phyloP scores from a whole-genome alignment of 1,140 invertebrate genomes.

The Wasmannia auropunctata region DNA sequence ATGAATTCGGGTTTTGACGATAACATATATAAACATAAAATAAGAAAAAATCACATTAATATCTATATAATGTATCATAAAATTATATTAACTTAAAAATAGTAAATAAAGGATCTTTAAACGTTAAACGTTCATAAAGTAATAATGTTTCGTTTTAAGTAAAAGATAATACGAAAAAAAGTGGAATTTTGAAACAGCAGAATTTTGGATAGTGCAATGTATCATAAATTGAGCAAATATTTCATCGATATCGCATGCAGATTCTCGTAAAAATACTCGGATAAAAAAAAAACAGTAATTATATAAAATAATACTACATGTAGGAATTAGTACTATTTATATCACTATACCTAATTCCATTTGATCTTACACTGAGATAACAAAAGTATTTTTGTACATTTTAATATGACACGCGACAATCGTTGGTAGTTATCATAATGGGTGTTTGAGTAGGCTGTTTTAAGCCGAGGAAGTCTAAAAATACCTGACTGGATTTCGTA shows the following conservation, averaged over 20 bases:
- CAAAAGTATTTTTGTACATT: slow-evolving; percentile 1
- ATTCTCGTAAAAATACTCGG: neutral
- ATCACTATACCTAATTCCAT: neutral
- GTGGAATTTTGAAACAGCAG: neutral
- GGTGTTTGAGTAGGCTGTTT: slow-evolving; percentile 57
- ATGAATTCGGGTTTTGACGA: no score
- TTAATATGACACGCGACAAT: slow-evolving; percentile 63
- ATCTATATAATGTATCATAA: neutral
- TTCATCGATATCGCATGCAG: neutral
- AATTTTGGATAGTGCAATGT: neutral
- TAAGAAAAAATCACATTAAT: neutral
- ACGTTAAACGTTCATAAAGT: neutral
- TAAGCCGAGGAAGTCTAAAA: slow-evolving; percentile 74
- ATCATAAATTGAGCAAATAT: slow-evolving; percentile 26
- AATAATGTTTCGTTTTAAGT: neutral
- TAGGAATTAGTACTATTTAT: neutral
- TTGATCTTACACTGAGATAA: neutral
- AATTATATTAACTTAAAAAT: slow-evolving; percentile 1
- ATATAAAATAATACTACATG: neutral
- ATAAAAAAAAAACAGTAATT: neutral
- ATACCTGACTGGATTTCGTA: slow-evolving; percentile 66
- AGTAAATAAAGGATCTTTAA: slow-evolving; percentile 12
- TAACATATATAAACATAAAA: slow-evolving; percentile 7
- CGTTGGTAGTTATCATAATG: slow-evolving; percentile 34
- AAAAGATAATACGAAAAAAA: neutral